Evolutionary conservation across 2,797 vertebrate species (phyloP).

Genomic region (Chromis chromis): DNA sequence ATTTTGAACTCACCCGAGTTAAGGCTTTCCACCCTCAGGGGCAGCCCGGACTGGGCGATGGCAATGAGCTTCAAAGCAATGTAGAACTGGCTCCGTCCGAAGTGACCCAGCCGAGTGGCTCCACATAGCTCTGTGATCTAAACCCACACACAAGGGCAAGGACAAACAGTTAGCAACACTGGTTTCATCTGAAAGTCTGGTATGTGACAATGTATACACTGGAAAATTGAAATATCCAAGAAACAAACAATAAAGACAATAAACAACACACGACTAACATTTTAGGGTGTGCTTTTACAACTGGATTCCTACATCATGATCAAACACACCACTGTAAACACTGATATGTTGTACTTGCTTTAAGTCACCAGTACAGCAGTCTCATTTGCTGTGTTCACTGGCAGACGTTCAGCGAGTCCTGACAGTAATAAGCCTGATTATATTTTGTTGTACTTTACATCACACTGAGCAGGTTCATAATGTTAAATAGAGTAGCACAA

Average conservation of each 20-base stretch:
- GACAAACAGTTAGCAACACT: slow-evolving; percentile 48
- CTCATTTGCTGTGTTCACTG: slow-evolving; percentile 14
- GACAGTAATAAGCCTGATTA: slow-evolving; percentile 34
- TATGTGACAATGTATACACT: not conserved
- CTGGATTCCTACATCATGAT: too few species aligned
- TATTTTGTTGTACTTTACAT: slow-evolving; percentile 24
- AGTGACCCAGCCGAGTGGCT: slow-evolving; percentile 97
- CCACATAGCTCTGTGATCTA: slow-evolving; percentile 98
- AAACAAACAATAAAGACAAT: not conserved
- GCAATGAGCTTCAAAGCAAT: slow-evolving; percentile 98
- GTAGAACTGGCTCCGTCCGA: slow-evolving; percentile 99
- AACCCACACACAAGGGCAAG: slow-evolving; percentile 47
- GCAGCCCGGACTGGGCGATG: slow-evolving; percentile 95
- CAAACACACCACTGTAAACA: not conserved
- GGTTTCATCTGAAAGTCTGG: slow-evolving; percentile 24
- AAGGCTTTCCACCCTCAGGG: slow-evolving; percentile 95
- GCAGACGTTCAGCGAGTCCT: slow-evolving; percentile 27
- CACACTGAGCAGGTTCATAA: slow-evolving; percentile 8
- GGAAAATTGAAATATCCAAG: not conserved
- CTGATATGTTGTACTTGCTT: not conserved
- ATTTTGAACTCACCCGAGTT: slow-evolving; percentile 90
- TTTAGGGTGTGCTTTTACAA: not conserved
- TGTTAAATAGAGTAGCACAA: not conserved
- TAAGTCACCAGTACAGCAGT: not conserved
- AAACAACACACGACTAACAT: not conserved